phyloP scores from a whole-genome alignment of 2,113 vertebrate species.

The Vulpes ferrilata region DNA sequence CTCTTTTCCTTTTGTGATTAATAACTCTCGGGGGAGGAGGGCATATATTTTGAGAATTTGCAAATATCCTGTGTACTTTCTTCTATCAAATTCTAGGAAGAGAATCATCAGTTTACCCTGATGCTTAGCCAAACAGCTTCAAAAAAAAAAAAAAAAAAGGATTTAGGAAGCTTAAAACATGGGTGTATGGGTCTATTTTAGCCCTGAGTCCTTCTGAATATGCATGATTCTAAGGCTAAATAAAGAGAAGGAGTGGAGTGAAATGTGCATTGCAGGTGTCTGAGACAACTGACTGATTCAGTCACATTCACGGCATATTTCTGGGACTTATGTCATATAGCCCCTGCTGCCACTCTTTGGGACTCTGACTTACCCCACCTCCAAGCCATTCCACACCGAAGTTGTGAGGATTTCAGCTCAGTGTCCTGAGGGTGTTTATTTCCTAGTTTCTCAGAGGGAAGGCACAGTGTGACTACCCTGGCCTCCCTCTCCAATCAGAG shows the following conservation, averaged over 20 bases:
- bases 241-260: background rate
- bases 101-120: background rate
- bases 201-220: background rate
- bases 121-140: background rate
- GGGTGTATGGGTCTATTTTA: background rate
- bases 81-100: slow-evolving; percentile 21
- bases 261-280: background rate
- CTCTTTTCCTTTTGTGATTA: slow-evolving; percentile 30
- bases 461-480: slow-evolving; percentile 33
- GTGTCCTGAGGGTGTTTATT: slow-evolving; percentile 62
- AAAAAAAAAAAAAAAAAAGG: background rate
- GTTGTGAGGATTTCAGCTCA: slow-evolving; percentile 24
- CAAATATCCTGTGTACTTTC: background rate
- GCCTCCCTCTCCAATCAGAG: slow-evolving; percentile 51
- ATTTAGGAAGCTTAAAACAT: background rate
- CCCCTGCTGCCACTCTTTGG: background rate
- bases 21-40: background rate
- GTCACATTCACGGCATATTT: background rate
- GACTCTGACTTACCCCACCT: background rate
- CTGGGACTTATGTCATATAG: background rate
- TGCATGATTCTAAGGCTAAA: background rate
- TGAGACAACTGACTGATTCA: background rate
- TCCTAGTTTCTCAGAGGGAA: slow-evolving; percentile 62
- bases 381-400: background rate
- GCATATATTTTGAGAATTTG: background rate